Evolutionary conservation across 2,797 vertebrate genomes (phyloP).

Genomic region (Schizopygopsis malacanthus): DNA sequence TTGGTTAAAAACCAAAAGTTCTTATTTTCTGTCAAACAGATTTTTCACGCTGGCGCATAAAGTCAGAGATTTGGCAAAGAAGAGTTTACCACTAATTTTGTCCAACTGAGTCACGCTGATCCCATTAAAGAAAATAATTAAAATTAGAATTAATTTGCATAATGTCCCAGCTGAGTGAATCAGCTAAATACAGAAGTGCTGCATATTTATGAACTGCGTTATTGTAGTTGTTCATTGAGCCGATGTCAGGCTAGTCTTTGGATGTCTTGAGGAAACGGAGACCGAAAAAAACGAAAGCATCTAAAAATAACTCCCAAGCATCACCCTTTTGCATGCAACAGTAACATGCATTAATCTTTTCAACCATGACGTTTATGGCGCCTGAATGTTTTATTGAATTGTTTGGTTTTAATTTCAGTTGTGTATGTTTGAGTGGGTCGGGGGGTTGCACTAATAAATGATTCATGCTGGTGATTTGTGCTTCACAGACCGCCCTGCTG

Average conservation of each 20-base stretch:
- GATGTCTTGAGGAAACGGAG: background rate
- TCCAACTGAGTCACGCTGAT: constrained; percentile 10
- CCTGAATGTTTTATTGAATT: background rate
- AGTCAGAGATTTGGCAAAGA: constrained; percentile 10
- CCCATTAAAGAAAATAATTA: constrained; percentile 23
- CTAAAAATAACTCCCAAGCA: background rate
- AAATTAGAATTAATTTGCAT: constrained; percentile 40
- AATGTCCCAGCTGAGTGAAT: constrained; percentile 37
- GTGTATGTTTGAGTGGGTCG: background rate
- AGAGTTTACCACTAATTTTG: background rate
- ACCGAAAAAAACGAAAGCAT: background rate
- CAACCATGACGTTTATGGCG: background rate
- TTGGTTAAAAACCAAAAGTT: background rate
- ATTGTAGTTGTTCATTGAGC: constrained; percentile 22
- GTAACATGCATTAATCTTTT: background rate
- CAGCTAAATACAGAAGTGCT: constrained; percentile 48
- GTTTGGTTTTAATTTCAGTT: background rate
- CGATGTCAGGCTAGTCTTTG: constrained; percentile 18
- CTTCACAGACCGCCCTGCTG: constrained; percentile 77
- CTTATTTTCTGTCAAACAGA: background rate
- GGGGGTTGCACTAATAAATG: constrained; percentile 11
- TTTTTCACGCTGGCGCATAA: background rate
- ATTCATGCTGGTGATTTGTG: constrained; percentile 39
- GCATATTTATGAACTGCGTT: constrained; percentile 48
- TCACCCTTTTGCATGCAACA: background rate